Evolutionary conservation across 2,113 vertebrate species (phyloP), one percentile per base, ranked within the genome.

Genomic region (Tragelaphus strepsiceros): DNA sequence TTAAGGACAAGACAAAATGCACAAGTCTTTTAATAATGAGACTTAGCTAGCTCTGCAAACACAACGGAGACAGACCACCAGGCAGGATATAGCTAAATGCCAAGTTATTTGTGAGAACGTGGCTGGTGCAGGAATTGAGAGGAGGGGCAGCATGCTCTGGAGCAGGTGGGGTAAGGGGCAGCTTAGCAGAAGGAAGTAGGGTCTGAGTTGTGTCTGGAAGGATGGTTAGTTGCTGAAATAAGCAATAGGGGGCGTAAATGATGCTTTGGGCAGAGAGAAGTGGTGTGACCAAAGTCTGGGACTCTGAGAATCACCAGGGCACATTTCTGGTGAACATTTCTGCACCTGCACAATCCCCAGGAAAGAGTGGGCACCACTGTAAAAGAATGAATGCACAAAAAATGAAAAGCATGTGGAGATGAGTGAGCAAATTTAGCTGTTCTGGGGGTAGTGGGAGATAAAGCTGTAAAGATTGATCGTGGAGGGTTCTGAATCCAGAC

Each of bases 1-100:
- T 94, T 67, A 80, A 90, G 54, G 62, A 74, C 46, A 19, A 94
- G 53, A 32, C 58, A 59, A 89, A 77, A 97, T 21, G 51, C 28
- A 74, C 62, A 88, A 59, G 12, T 94, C 35, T 88, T 94, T 95
- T 80, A 92, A 64, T 94, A 61, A 88, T 85, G 87, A 91, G 90
- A 81, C 56, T 84, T 96, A 93, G 83, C 64, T 74, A 88, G 49
- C 49, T 24, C 16, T 82, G 91, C 77, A 54, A 81, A 43, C 54
- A 59, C 78, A 59, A 13, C 8, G 64, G 43, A 90, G 43, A 86
- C 92, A 94, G 62, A 46, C 35, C 10, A 3, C 58, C 35, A 59
- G 74, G 54, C 59, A 80, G 82, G 88, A 8, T 61, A 15, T 46
- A 67, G 62, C 22, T 62, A 49, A 92, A 2, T 82, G 54, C 32